These are phyloP conservation scores for Prostheceraeus crozeri DNA, from an alignment of 2,888 invertebrate genomes.

Conservation along the genomic window DNA sequence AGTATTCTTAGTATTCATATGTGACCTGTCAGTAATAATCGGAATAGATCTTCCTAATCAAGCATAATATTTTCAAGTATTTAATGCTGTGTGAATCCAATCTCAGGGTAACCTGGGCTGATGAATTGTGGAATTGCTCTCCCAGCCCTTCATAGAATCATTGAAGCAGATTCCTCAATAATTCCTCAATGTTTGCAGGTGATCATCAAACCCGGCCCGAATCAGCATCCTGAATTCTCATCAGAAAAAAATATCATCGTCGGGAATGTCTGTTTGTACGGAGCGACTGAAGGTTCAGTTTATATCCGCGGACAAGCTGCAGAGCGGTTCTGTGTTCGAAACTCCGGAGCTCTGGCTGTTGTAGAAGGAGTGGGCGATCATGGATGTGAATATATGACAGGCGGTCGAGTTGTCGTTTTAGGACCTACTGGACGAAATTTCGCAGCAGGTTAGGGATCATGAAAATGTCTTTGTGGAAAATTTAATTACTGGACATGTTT, in stretches of 20 bases:
- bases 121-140: too few relatives aligned
- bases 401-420: constrained; percentile 78
- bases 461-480: too few relatives aligned
- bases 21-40: too few relatives aligned
- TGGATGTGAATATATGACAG: constrained; percentile 99
- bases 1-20: too few relatives aligned
- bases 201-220: constrained; percentile 80
- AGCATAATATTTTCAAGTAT: too few relatives aligned
- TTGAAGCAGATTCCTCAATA: too few relatives aligned
- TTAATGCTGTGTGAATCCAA: too few relatives aligned
- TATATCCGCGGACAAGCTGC: constrained; percentile 92
- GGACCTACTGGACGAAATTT: constrained; percentile 94
- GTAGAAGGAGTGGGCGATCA: constrained; percentile 90
- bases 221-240: constrained; percentile 67
- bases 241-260: constrained; percentile 91
- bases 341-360: constrained; percentile 88
- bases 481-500: too few relatives aligned
- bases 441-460: constrained; percentile 98
- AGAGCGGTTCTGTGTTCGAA: constrained; percentile 94
- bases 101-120: too few relatives aligned
- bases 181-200: too few relatives aligned
- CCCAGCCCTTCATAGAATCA: too few relatives aligned
- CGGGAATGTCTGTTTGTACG: constrained; percentile 94
- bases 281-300: constrained; percentile 85
- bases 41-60: too few relatives aligned